Evolutionary conservation across 2,797 vertebrate genomes (phyloP).

Genomic region (Amazonetta brasiliensis): DNA sequence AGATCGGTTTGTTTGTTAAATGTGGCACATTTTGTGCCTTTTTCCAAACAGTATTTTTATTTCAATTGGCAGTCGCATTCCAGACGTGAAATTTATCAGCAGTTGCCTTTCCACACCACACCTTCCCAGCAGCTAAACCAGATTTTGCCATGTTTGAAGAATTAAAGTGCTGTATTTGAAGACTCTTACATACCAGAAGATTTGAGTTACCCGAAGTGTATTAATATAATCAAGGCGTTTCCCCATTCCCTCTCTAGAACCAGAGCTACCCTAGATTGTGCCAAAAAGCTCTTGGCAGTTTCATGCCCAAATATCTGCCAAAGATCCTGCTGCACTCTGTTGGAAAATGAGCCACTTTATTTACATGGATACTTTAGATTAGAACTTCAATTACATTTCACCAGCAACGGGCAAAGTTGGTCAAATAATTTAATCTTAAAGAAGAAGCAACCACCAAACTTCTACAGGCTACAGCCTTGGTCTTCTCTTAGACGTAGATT

Average conservation of each 20-base stretch:
- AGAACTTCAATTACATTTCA: constrained; percentile 10
- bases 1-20: not conserved
- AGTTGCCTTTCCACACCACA: not conserved
- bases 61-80: not conserved
- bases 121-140: not conserved
- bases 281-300: constrained; percentile 36
- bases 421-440: not conserved
- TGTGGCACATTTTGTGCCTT: not conserved
- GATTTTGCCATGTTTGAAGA: not conserved
- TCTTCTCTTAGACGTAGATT: not conserved
- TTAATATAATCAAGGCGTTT: constrained; percentile 37
- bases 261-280: not conserved
- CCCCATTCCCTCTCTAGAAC: not conserved
- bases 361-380: not conserved
- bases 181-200: not conserved
- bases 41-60: not conserved
- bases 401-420: constrained; percentile 5
- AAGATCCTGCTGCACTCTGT: not conserved
- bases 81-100: not conserved
- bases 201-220: not conserved
- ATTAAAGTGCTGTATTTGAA: constrained; percentile 2
- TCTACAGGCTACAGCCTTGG: not conserved
- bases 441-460: not conserved
- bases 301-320: not conserved
- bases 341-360: constrained; percentile 1